Base-by-base conservation (phyloP, 2,888 invertebrate species). In the Teinopalpus imperialis region DNA sequence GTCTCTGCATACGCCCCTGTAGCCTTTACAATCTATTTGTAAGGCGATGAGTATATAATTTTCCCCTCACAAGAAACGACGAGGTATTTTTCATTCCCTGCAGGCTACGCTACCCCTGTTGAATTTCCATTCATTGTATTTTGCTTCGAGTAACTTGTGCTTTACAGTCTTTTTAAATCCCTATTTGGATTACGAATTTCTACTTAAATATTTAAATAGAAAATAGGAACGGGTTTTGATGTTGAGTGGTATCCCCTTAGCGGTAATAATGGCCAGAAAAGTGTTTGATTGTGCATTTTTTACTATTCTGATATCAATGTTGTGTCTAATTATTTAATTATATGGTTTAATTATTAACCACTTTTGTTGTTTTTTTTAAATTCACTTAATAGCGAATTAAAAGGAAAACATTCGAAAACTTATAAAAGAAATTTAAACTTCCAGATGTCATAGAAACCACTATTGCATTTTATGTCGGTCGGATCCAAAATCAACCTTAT, bases 1-100 rank as follows among this genome's bases (percentile, higher is more conserved):
- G 53, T 61, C 59, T 61, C 42, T 39, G 49, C 52, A 72, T 57
- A 56, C 59, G 57, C 71, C 66, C 71, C 61, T 60, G 66, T 66
- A 61, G 70, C 69, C 75, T 79, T 78, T 72, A 75, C 73, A 74
- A 81, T 81, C 78, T 79, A 85, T 85, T 85, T 83, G 81, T 81
- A 74, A 69, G 65, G 65, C 76, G 72, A 80, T 78, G 79, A 79
- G 77, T 79, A 76, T 74, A 80, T 82, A 81, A 83, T 81, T 81
- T 69, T 69, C 70, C 75, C 74, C 73, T 64, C 61, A 63, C 66
- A 69, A 72, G 66, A 61, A 69, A 63, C 66, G 63, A 61, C 60
- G 67, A 51, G 65, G 74, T 71, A 68, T 75, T 81, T 81, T 80
- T 78, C 71, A 68, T 71, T 61, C 72, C 74, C 75, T 59, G 35